These are phyloP conservation scores for Chouioia cunea DNA, from an alignment of 2,888 invertebrate species.

Conservation along the genomic window DNA sequence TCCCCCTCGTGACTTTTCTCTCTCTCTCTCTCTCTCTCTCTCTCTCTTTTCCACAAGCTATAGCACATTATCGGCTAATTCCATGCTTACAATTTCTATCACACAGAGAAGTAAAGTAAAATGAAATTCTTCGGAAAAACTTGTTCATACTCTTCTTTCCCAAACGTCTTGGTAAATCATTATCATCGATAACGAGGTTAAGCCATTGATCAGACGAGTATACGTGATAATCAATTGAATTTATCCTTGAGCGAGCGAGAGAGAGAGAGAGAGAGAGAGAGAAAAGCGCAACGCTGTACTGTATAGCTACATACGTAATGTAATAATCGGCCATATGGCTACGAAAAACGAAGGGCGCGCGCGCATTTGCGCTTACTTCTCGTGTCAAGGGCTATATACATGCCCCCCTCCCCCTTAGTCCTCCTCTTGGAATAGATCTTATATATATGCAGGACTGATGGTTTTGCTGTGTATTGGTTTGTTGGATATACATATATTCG, in stretches of 20 bases:
- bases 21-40: no score
- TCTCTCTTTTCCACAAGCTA: constrained; percentile 6
- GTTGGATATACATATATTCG: constrained; percentile 1
- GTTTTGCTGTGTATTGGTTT: not conserved
- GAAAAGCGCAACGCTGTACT: constrained; percentile 65
- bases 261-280: no score
- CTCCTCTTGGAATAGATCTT: no score
- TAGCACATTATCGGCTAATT: constrained; percentile 43
- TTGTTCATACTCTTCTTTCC: no score
- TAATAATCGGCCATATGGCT: constrained; percentile 68
- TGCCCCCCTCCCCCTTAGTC: no score
- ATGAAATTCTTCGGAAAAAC: no score
- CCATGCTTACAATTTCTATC: constrained; percentile 24
- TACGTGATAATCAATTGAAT: constrained; percentile 67
- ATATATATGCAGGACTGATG: no score
- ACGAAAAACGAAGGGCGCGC: constrained; percentile 20
- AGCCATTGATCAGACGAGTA: no score
- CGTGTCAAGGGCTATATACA: no score
- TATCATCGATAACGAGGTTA: no score
- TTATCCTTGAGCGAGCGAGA: constrained; percentile 49
- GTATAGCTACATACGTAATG: constrained; percentile 65
- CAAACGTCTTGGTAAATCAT: no score
- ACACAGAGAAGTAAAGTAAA: no score
- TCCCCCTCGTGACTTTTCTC: not conserved
- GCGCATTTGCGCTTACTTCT: constrained; percentile 16